Evolutionary conservation across 1,140 invertebrate genomes (phyloP), one percentile per base, ranked within the genome.

Genomic region (Drosophila ohnishii): DNA sequence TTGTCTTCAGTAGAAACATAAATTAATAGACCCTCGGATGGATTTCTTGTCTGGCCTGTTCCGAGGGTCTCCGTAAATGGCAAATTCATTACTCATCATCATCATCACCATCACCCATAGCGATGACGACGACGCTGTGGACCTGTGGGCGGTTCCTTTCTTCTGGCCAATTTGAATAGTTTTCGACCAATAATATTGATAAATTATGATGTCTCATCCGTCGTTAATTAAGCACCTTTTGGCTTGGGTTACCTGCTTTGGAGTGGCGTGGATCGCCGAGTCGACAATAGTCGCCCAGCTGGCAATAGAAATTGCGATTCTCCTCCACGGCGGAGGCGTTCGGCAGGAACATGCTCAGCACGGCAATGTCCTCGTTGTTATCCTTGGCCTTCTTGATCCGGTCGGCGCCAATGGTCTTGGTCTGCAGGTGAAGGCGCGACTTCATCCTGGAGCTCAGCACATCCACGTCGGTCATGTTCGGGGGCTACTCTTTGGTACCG

Each of bases 331-430:
- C 92, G 5, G 94, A 93, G 37, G 94, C 93, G 73, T 94, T 95
- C 0, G 95, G 95, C 48, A 96, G 91, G 72, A 97, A 95, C 94
- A 96, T 96, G 60, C 95, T 96, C 67, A 97, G 93, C 81, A 97
- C 95, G 44, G 96, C 96, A 42, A 97, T 94, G 93, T 97, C 96
- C 91, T 97, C 96, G 90, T 96, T 95, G 82, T 95, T 95, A 73
- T 96, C 96, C 90, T 95, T 94, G 14, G 96, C 96, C 87, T 94
- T 93, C 77, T 94, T 93, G 78, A 96, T 96, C 83, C 95, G 93
- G 11, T 96, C 95, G 70, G 95, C 95, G 10, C 95, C 95, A 44
- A 95, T 94, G 19, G 94, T 96, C 92, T 96, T 96, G 37, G 94
- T 95, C 61, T 94, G 94, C 85, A 96, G 93, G 90, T 95, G 94